Base-by-base conservation (phyloP, 2,113 vertebrate genomes). In the Nibea coibor region DNA sequence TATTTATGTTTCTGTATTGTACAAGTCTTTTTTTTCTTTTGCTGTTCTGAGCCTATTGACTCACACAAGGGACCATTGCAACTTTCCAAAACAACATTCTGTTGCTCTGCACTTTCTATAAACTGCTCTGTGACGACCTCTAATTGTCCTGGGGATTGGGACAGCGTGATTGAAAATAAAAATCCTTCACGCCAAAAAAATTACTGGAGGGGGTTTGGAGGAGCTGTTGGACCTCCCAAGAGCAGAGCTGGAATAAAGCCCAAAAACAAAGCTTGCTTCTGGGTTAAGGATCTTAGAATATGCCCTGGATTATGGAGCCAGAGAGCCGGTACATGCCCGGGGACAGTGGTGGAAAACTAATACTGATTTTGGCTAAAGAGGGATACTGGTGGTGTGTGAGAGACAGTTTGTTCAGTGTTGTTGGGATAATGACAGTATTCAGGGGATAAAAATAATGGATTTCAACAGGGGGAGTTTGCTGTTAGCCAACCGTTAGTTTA, bases 141-240 rank as follows among this genome's bases (percentile, higher is more conserved):
- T 89, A 85, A 93, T 91, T 86, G 87, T 92, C 85, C 68, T 2
- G 26, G 80, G 87, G 83, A 91, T 86, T 87, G 88, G 83, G 86
- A 90, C 78, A 86, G 82, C 76, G 3, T 87, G 86, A 91, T 86
- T 91, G 83, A 90, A 89, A 90, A 85, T 58, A 75, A 90, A 89
- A 90, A 90, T 81, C 75, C 75, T 88, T 83, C 79, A 80, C 67
- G 76, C 75, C 75, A 79, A 82, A 88, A 79, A 82, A 89, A 88
- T 85, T 42, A 90, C 82, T 85, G 70, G 70, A 84, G 75, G 87
- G 78, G 81, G 45, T 87, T 88, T 91, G 63, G 82, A 86, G 82
- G 51, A 87, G 82, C 82, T 85, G 72, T 89, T 87, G 78, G 90
- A 93, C 91, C 90, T 93, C 91, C 89, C 91, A 90, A 81, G 91